phyloP scores from a whole-genome alignment of 2,113 vertebrate species.

The Campylomormyrus numenius region DNA sequence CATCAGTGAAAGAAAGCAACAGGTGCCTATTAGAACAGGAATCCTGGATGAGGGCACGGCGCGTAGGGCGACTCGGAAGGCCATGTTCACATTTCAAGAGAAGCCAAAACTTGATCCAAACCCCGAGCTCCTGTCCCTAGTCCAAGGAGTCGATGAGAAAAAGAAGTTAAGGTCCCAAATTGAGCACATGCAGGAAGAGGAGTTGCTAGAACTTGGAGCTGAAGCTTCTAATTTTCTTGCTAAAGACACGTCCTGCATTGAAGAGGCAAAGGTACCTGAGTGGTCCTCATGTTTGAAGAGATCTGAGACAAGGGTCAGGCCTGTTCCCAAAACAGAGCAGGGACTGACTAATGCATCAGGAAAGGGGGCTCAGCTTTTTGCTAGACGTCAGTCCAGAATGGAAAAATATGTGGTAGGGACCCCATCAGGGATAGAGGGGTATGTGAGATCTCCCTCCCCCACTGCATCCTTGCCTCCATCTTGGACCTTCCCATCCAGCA shows the following conservation, averaged over 20 bases:
- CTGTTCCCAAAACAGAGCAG: conserved; percentile 71
- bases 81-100: conserved; percentile 98
- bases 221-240: conserved; percentile 86
- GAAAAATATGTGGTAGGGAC: conserved; percentile 82
- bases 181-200: conserved; percentile 68
- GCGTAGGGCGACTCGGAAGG: conserved; percentile 64
- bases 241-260: conserved; percentile 46
- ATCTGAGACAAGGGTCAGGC: conserved; percentile 70
- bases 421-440: conserved; percentile 44
- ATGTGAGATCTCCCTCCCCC: conserved; percentile 76
- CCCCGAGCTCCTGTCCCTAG: conserved; percentile 84
- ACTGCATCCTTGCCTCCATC: conserved; percentile 92
- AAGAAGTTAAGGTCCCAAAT: conserved; percentile 70
- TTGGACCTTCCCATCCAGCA: conserved; percentile 80
- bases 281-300: conserved; percentile 90
- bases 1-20: conserved; percentile 34
- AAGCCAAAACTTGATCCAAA: conserved; percentile 84
- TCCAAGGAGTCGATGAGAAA: conserved; percentile 78
- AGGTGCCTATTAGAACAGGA: conserved; percentile 65
- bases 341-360: conserved; percentile 77
- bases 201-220: conserved; percentile 83
- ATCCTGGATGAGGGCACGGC: conserved; percentile 74
- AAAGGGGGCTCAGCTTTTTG: conserved; percentile 87
- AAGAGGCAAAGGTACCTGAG: conserved; percentile 56
- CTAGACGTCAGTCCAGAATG: conserved; percentile 87